phyloP scores from a whole-genome alignment of 30 jellyfish, hydroid and myxozoan species.

The Sanderia malayensis region DNA sequence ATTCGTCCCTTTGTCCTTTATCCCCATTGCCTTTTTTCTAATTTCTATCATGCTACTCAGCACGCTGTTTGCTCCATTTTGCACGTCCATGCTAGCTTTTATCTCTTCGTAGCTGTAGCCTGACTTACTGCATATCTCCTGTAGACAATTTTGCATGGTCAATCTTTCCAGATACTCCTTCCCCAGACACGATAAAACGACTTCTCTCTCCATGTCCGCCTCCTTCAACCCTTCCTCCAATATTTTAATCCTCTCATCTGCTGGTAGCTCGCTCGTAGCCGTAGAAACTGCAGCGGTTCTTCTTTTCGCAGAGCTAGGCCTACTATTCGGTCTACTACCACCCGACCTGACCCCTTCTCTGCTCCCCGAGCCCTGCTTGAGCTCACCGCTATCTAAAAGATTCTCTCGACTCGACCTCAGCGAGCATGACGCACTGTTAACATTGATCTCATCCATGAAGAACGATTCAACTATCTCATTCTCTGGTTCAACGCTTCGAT shows the following conservation, averaged over 20 bases:
- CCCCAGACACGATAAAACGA: slow-evolving; percentile 76
- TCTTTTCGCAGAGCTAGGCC: slow-evolving; percentile 42
- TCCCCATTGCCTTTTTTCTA: slow-evolving; percentile 38
- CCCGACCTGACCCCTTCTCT: slow-evolving; percentile 24
- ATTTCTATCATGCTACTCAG: slow-evolving; percentile 41
- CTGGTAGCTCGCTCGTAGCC: slow-evolving; percentile 58
- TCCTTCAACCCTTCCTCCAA: slow-evolving; percentile 69
- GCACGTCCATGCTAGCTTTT: slow-evolving; percentile 28
- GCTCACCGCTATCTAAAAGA: slow-evolving; percentile 48
- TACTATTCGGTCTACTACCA: slow-evolving; percentile 32
- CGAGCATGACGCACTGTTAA: slow-evolving; percentile 48
- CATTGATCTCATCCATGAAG: slow-evolving; percentile 68
- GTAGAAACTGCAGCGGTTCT: no score
- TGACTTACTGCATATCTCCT: slow-evolving; percentile 62
- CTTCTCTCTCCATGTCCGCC: slow-evolving; percentile 84
- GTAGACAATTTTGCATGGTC: slow-evolving; percentile 66
- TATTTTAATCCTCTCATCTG: slow-evolving; percentile 40
- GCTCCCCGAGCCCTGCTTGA: not conserved
- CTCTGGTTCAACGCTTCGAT: slow-evolving; percentile 40
- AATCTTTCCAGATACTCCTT: slow-evolving; percentile 73
- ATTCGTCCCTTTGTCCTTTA: slow-evolving; percentile 7
- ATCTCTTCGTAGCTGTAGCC: slow-evolving; percentile 59
- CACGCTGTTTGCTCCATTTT: slow-evolving; percentile 42
- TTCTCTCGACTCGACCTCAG: slow-evolving; percentile 57
- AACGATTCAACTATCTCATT: slow-evolving; percentile 60